These are phyloP conservation scores for Girardia tigrina DNA, from an alignment of 2,888 invertebrate species.

Conservation along the genomic window DNA sequence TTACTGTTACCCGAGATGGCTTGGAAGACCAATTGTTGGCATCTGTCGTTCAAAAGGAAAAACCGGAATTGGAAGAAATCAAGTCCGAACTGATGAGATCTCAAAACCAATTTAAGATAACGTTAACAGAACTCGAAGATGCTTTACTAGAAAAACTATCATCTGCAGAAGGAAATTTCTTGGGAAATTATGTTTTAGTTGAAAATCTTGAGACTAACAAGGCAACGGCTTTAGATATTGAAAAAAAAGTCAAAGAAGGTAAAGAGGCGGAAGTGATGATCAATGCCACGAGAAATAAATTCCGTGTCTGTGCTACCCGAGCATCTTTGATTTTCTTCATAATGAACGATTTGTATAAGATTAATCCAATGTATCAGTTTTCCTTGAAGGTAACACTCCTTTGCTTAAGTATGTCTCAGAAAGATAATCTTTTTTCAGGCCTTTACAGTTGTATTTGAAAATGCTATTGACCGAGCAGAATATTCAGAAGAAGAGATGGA, in stretches of 20 bases:
- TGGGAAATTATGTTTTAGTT: slow-evolving; percentile 81
- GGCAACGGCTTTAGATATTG: slow-evolving; percentile 83
- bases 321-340: slow-evolving; percentile 87
- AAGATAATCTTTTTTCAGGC: slow-evolving; percentile 59
- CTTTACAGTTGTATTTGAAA: slow-evolving; percentile 90
- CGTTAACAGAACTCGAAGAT: slow-evolving; percentile 77
- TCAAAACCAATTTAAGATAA: slow-evolving; percentile 90
- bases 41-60: slow-evolving; percentile 86
- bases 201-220: slow-evolving; percentile 91
- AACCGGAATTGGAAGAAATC: slow-evolving; percentile 81
- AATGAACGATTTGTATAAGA: slow-evolving; percentile 79
- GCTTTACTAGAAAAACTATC: slow-evolving; percentile 74
- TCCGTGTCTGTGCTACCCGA: slow-evolving; percentile 74
- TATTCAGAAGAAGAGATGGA: slow-evolving; percentile 64
- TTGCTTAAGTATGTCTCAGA: neutral
- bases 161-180: slow-evolving; percentile 77
- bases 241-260: slow-evolving; percentile 73
- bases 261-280: slow-evolving; percentile 78
- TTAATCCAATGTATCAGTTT: slow-evolving; percentile 91
- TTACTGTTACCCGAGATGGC: slow-evolving; percentile 86
- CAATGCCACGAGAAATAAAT: slow-evolving; percentile 78
- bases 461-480: slow-evolving; percentile 76
- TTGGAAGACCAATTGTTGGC: slow-evolving; percentile 84
- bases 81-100: slow-evolving; percentile 87
- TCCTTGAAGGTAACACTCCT: slow-evolving; percentile 57